Evolutionary conservation across 2,888 invertebrate genomes (phyloP).

Genomic region (Eucera pruinosa): DNA sequence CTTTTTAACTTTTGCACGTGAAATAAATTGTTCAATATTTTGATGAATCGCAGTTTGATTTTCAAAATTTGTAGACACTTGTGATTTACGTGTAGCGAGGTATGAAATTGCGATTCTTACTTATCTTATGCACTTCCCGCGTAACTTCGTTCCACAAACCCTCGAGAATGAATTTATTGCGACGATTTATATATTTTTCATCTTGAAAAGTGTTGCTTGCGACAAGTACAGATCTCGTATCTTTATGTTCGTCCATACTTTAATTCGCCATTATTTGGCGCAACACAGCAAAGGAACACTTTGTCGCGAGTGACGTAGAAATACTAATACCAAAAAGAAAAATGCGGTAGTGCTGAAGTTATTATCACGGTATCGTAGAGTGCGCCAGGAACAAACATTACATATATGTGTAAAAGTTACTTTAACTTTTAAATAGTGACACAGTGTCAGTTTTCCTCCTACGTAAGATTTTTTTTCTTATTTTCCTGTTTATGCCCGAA

Average conservation of each 20-base stretch:
- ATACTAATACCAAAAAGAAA: conserved; percentile 2
- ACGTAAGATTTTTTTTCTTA: not conserved
- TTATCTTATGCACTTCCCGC: not conserved
- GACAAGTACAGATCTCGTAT: not conserved
- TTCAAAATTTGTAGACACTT: not conserved
- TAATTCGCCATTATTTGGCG: not conserved
- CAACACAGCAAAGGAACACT: not conserved
- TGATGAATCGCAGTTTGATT: no score
- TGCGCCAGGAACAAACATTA: not conserved
- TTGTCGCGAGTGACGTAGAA: not conserved
- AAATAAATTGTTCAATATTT: no score
- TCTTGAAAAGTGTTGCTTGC: no score
- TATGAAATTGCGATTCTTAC: conserved; percentile 1
- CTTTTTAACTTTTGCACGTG: no score
- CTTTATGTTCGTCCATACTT: not conserved
- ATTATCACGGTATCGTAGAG: not conserved
- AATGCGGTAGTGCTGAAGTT: not conserved
- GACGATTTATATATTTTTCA: not conserved
- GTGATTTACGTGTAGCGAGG: not conserved
- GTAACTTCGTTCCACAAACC: not conserved
- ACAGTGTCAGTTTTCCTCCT: not conserved
- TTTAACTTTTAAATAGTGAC: not conserved
- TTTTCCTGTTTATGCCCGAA: not conserved
- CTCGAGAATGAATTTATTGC: not conserved
- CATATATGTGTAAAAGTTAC: not conserved